phyloP scores from a whole-genome alignment of 1,140 invertebrate genomes.

The Trichogramma pretiosum region DNA sequence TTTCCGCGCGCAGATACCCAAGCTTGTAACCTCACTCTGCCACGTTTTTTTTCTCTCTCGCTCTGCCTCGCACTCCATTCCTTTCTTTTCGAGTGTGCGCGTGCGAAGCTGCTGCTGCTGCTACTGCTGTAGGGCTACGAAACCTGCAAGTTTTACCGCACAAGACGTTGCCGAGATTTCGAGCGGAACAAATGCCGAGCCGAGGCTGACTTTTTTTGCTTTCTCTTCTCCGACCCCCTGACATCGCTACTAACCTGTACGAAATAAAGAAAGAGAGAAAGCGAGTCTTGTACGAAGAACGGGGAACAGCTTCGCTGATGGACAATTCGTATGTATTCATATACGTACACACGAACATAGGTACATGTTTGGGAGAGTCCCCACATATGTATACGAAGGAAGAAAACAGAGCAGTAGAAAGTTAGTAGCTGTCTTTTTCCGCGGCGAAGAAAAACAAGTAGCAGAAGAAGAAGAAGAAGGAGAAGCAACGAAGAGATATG shows the following conservation, averaged over 20 bases:
- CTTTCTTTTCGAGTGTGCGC: too few species aligned
- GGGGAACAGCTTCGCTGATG: background rate
- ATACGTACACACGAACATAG: too few species aligned
- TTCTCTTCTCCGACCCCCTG: too few species aligned
- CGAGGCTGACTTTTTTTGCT: conserved; percentile 4
- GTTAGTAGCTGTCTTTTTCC: background rate
- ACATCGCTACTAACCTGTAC: too few species aligned
- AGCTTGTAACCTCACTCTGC: background rate
- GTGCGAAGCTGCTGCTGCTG: too few species aligned
- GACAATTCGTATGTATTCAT: background rate
- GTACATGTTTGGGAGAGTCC: too few species aligned
- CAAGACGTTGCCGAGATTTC: conserved; percentile 10
- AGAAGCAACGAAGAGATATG: background rate
- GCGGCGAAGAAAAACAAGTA: background rate
- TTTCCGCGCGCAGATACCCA: background rate
- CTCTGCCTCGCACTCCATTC: background rate
- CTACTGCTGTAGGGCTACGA: too few species aligned
- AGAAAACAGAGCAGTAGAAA: too few species aligned
- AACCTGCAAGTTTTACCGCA: background rate
- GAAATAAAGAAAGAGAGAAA: background rate
- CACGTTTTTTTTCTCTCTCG: background rate
- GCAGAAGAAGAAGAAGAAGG: conserved; percentile 3
- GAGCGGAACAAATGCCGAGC: conserved; percentile 7
- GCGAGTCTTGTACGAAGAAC: background rate
- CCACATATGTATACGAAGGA: too few species aligned